These are phyloP conservation scores for Campoletis sonorensis DNA, from an alignment of 1,140 invertebrate genomes.

Conservation along the genomic window DNA sequence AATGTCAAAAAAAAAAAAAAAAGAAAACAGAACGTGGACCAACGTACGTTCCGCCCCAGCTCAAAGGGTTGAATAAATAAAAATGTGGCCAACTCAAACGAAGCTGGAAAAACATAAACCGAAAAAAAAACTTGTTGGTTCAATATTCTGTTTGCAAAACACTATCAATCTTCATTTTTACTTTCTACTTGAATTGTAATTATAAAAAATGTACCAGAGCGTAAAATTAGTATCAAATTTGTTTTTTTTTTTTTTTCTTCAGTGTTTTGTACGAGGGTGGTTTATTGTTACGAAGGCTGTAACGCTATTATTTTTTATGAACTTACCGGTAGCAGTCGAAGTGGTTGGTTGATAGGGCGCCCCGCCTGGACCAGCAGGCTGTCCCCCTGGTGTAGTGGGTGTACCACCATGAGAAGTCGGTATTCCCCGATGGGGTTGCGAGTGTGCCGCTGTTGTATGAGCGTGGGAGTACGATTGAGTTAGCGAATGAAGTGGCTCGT, in stretches of 20 bases:
- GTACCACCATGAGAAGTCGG: slow-evolving; percentile 72
- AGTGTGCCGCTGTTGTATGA: slow-evolving; percentile 76
- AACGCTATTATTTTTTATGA: slow-evolving; percentile 46
- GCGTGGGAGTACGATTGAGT: slow-evolving; percentile 77
- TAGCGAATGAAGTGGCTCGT: slow-evolving; percentile 90
- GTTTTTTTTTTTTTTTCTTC: neutral
- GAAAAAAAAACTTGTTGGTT: too few species aligned
- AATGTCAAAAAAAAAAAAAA: too few species aligned
- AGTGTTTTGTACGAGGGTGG: too few species aligned
- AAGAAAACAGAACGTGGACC: too few species aligned
- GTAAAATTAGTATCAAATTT: neutral
- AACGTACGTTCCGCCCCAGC: too few species aligned
- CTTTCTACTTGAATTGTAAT: too few species aligned
- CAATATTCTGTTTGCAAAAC: too few species aligned
- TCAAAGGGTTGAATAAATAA: too few species aligned
- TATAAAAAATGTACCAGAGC: too few species aligned
- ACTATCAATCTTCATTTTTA: too few species aligned
- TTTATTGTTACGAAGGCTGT: neutral
- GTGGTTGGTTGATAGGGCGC: slow-evolving; percentile 81
- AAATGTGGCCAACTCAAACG: too few species aligned
- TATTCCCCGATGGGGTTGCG: slow-evolving; percentile 75
- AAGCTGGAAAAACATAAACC: too few species aligned
- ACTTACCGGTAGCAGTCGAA: slow-evolving; percentile 80
- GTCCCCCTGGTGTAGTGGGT: slow-evolving; percentile 72
- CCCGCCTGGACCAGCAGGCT: slow-evolving; percentile 74